Percentiles rank a stretch among this genome's conserved stretches.
These are phyloP conservation scores for Micrasema longulum DNA, from an alignment of 1,140 invertebrate species.

Conservation along the genomic window DNA sequence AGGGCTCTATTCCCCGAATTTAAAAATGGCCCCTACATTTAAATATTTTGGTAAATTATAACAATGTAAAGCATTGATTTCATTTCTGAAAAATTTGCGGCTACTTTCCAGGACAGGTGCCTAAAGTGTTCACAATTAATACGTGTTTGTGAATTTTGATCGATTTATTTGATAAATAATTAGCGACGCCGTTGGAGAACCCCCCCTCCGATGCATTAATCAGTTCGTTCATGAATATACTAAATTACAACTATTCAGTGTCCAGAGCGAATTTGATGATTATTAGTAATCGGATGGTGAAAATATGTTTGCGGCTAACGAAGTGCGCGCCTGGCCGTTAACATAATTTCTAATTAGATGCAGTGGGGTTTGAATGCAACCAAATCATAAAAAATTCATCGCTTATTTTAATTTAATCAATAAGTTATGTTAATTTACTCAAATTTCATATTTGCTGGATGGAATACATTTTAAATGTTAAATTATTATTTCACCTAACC, in stretches of 20 bases:
- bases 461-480: too few species aligned
- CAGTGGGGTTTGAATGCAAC: constrained; percentile 1
- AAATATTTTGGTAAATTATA: too few species aligned
- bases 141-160: constrained; percentile 34
- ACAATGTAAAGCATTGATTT: too few species aligned
- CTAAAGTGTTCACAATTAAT: constrained; percentile 59
- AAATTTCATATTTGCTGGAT: too few species aligned
- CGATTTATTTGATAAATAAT: constrained; percentile 44
- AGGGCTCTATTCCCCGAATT: too few species aligned
- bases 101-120: too few species aligned
- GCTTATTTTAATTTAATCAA: too few species aligned
- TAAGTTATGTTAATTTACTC: too few species aligned
- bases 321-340: neutral
- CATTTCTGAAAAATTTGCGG: too few species aligned
- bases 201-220: constrained; percentile 27
- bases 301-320: constrained; percentile 31
- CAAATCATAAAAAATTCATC: constrained; percentile 1
- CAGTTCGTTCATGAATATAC: constrained; percentile 42
- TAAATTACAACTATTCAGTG: constrained; percentile 36
- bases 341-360: constrained; percentile 23
- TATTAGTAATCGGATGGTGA: constrained; percentile 32
- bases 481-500: too few species aligned
- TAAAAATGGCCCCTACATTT: too few species aligned
- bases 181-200: constrained; percentile 4
- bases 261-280: constrained; percentile 33